phyloP scores from a whole-genome alignment of 2,113 vertebrate species.

The Sclerurus mexicanus region DNA sequence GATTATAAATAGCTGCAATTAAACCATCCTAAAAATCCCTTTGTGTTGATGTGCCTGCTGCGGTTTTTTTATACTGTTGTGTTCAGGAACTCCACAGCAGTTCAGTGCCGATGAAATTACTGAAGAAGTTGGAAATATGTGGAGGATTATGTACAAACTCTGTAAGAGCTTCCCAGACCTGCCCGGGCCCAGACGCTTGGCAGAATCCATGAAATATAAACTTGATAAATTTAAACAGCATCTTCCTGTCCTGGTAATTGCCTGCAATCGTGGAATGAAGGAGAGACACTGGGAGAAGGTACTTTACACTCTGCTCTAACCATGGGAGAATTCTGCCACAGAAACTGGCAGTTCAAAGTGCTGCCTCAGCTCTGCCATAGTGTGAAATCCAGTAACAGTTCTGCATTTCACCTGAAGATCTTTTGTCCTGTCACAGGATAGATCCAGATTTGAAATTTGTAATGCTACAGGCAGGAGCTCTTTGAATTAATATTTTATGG shows the following conservation, averaged over 20 bases:
- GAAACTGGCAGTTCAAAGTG: background rate
- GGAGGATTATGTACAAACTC: constrained; percentile 84
- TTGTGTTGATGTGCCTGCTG: background rate
- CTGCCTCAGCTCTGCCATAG: background rate
- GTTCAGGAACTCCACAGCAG: constrained; percentile 77
- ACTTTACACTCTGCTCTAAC: background rate
- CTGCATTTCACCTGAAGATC: background rate
- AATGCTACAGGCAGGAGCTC: background rate
- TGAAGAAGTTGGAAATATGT: constrained; percentile 84
- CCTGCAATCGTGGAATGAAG: constrained; percentile 89
- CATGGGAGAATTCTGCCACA: background rate
- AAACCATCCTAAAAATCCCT: background rate
- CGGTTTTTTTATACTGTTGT: background rate
- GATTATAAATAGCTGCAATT: background rate
- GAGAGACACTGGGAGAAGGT: constrained; percentile 89
- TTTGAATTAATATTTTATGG: background rate
- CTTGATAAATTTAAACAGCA: constrained; percentile 87
- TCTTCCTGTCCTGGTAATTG: constrained; percentile 81
- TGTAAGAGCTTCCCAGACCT: constrained; percentile 77
- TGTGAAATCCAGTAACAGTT: background rate
- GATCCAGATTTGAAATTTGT: background rate
- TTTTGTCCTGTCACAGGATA: background rate
- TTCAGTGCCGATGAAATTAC: constrained; percentile 83
- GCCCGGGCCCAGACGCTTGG: constrained; percentile 76
- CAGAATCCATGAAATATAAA: constrained; percentile 79